Percentiles rank a stretch among this genome's conserved stretches.
phyloP scores from a whole-genome alignment of 37 sponge, comb jelly and placozoan species.

The Halisarca cf. caerulea region DNA sequence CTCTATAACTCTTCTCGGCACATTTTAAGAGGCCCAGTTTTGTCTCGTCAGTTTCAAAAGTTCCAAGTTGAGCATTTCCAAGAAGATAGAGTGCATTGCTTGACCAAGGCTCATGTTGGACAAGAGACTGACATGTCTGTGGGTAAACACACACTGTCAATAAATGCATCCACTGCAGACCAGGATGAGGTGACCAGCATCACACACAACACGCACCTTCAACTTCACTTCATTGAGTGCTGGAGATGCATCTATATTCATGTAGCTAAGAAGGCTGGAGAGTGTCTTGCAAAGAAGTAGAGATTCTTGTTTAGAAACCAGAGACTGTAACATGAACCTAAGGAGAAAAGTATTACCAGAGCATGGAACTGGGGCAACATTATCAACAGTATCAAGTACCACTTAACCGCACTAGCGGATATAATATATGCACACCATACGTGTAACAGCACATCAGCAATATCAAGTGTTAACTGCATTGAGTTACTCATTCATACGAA shows the following conservation, averaged over 20 bases:
- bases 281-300: slow-evolving; percentile 60
- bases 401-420: too few relatives aligned
- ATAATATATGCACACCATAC: too few relatives aligned
- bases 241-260: slow-evolving; percentile 42
- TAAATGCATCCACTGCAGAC: too few relatives aligned
- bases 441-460: background rate
- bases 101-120: slow-evolving; percentile 71
- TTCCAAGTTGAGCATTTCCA: slow-evolving; percentile 78
- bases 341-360: slow-evolving; percentile 26
- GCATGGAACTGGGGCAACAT: too few relatives aligned
- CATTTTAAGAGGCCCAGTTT: slow-evolving; percentile 43
- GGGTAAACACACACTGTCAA: background rate
- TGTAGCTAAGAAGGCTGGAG: slow-evolving; percentile 45
- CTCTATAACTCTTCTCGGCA: slow-evolving; percentile 86
- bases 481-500: background rate
- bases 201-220: slow-evolving; percentile 64
- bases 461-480: background rate
- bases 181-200: too few relatives aligned
- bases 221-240: slow-evolving; percentile 72
- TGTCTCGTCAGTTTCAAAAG: slow-evolving; percentile 61
- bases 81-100: slow-evolving; percentile 81
- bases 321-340: slow-evolving; percentile 32
- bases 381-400: too few relatives aligned
- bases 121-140: slow-evolving; percentile 79
- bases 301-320: slow-evolving; percentile 21